These are phyloP conservation scores for Luperina testacea DNA, from an alignment of 2,888 invertebrate species.

Conservation along the genomic window DNA sequence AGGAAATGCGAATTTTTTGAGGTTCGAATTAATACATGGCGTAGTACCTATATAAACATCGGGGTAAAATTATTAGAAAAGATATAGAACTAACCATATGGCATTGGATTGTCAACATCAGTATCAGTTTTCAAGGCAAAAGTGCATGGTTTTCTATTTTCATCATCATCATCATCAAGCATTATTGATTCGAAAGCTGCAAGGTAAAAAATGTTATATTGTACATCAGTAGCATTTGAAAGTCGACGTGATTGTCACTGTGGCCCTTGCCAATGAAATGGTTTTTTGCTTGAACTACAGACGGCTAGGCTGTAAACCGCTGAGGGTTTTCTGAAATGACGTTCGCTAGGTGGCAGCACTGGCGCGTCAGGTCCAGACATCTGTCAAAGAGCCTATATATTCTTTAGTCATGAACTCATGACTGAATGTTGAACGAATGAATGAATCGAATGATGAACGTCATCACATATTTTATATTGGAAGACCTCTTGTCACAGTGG, in stretches of 20 bases:
- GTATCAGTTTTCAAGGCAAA: conserved; percentile 6
- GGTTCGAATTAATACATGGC: no score
- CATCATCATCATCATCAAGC: neutral
- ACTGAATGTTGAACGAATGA: no score
- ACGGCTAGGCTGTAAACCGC: neutral
- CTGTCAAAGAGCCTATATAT: no score
- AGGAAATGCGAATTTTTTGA: no score
- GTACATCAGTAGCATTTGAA: neutral
- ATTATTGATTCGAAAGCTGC: conserved; percentile 37
- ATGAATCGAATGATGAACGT: no score
- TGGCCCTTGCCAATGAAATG: neutral
- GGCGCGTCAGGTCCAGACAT: no score
- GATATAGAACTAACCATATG: conserved; percentile 55
- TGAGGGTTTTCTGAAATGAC: no score
- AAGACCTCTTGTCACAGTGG: no score
- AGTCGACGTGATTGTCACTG: neutral
- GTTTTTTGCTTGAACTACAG: neutral
- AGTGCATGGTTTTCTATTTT: neutral
- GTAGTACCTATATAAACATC: neutral
- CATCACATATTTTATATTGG: no score
- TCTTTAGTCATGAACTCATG: no score
- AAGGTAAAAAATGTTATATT: neutral
- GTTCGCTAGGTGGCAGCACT: no score
- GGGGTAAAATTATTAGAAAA: neutral
- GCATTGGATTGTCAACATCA: neutral